Evolutionary conservation across 2,113 vertebrate genomes (phyloP), one percentile per base, ranked within the genome.

Genomic region (Origma solitaria): DNA sequence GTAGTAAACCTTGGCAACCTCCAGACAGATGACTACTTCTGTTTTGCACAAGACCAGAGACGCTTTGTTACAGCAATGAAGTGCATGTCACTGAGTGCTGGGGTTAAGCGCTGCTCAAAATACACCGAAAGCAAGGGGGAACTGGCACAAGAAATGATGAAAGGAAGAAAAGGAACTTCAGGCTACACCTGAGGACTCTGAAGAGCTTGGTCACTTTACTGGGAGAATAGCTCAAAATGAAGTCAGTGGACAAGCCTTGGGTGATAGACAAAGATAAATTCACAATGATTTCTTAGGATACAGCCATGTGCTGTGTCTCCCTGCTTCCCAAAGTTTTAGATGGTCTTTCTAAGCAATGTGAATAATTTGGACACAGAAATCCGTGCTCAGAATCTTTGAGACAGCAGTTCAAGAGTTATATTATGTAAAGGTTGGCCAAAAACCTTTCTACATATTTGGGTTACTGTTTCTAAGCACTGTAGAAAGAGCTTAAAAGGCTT

Each of bases 31-130:
- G 40, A 91, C 37, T 53, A 60, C 82, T 95, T 81, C 37, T 64
- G 64, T 44, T 85, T 92, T 56, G 60, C 51, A 35, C 6, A 38
- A 31, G 61, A 81, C 53, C 72, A 70, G 71, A 84, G 83, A 88
- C 10, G 28, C 69, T 88, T 90, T 88, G 31, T 88, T 72, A 60
- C 78, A 33, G 65, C 49, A 82, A 94, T 88, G 91, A 91, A 58
- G 21, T 25, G 45, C n/a, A 30, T 93, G 85, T 87, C 94, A 80
- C n/a, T 31, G 40, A 75, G 28, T 51, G 28, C 75, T 83, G 47
- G 53, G 79, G 86, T 93, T 94, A 94, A 95, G 38, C 51, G 90
- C 51, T 81, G 50, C 65, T 76, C 56, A 88, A 92, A 77, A 90
- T 93, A 94, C 42, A 82, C 79, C 40, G n/a, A 37, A 66, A 89